These are phyloP conservation scores for Pissodes strobi DNA, from an alignment of 1,140 invertebrate species.

Conservation along the genomic window DNA sequence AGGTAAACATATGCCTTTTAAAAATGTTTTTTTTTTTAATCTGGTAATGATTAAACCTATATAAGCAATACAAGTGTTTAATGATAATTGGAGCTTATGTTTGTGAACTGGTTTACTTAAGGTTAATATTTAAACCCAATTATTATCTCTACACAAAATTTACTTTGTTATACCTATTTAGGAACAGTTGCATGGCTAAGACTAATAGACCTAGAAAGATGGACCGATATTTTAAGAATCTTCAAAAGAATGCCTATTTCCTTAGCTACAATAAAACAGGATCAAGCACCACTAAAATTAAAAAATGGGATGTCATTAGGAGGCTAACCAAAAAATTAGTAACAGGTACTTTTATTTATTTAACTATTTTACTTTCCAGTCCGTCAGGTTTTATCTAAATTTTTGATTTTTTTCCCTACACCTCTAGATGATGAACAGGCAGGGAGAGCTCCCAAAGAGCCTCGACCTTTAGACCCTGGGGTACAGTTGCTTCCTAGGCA, in stretches of 20 bases:
- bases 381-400: too few species aligned
- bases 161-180: too few species aligned
- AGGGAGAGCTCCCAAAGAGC: constrained; percentile 12
- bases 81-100: too few species aligned
- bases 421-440: constrained; percentile 14
- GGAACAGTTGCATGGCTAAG: constrained; percentile 11
- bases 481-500: constrained; percentile 42
- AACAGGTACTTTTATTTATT: background rate
- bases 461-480: constrained; percentile 24
- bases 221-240: constrained; percentile 21
- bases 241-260: constrained; percentile 11
- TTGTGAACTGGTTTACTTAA: too few species aligned
- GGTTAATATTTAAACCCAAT: too few species aligned
- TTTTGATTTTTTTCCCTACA: background rate
- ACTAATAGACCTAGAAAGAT: constrained; percentile 6
- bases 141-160: too few species aligned
- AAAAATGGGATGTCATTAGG: constrained; percentile 21
- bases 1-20: too few species aligned
- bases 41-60: too few species aligned
- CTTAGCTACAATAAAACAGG: constrained; percentile 10
- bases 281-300: constrained; percentile 11
- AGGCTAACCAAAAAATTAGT: constrained; percentile 16
- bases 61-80: too few species aligned
- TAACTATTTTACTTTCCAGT: too few species aligned
- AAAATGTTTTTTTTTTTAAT: too few species aligned